Evolutionary conservation across 1,140 invertebrate species (phyloP).

Genomic region (Ceratitis capitata): DNA sequence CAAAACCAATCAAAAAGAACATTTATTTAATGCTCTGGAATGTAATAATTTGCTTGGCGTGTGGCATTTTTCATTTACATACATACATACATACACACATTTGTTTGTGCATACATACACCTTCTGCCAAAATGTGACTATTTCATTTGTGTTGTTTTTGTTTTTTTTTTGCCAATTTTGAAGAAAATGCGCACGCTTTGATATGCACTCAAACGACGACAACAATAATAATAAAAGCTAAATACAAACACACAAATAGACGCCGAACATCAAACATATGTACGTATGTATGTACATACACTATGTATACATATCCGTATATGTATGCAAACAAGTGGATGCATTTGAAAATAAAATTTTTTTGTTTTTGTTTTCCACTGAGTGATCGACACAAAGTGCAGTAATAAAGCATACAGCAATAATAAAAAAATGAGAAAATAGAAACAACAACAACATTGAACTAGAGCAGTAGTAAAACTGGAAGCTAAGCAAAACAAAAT

Average conservation of each 20-base stretch:
- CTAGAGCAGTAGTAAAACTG: background rate
- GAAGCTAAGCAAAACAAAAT: conserved; percentile 9
- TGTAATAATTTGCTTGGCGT: conserved; percentile 33
- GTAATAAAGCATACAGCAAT: background rate
- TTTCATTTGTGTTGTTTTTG: background rate
- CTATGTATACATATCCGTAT: too few species aligned
- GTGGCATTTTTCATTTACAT: conserved; percentile 24
- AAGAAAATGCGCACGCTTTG: conserved; percentile 17
- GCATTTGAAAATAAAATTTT: conserved; percentile 19
- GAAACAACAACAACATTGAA: background rate
- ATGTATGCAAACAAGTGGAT: conserved; percentile 22
- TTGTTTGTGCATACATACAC: too few species aligned
- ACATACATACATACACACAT: too few species aligned
- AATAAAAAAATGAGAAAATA: background rate
- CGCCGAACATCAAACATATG: background rate
- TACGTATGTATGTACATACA: background rate
- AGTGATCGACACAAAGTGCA: conserved; percentile 26
- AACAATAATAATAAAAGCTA: conserved; percentile 11
- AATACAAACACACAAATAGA: background rate
- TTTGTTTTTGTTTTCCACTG: too few species aligned
- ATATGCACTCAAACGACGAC: conserved; percentile 7
- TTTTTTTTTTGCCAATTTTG: conserved; percentile 19
- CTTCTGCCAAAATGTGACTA: background rate
- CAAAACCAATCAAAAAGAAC: background rate
- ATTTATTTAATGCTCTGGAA: background rate